phyloP scores from a whole-genome alignment of 35 echinoderm and acorn worm species.

The Heliocidaris erythrogramma region DNA sequence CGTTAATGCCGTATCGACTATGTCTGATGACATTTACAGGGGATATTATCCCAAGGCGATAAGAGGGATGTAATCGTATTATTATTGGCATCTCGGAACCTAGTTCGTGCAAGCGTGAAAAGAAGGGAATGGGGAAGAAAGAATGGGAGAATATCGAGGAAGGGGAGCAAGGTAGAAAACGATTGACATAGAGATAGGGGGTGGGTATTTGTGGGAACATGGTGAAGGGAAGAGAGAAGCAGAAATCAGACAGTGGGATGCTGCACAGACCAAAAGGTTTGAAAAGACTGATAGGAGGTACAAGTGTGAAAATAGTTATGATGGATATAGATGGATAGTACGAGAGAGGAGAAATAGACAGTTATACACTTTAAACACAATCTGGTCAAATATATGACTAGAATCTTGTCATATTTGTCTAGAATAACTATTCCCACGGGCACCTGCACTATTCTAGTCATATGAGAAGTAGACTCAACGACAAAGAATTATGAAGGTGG shows the following conservation, averaged over 20 bases:
- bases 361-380: too few relatives aligned
- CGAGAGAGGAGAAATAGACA: too few relatives aligned
- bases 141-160: not conserved
- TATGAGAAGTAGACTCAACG: not conserved
- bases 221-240: too few relatives aligned
- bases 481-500: not conserved
- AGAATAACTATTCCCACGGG: too few relatives aligned
- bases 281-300: too few relatives aligned
- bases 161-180: not conserved
- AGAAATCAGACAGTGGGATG: too few relatives aligned
- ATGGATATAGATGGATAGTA: too few relatives aligned
- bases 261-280: too few relatives aligned
- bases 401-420: too few relatives aligned
- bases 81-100: not conserved
- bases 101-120: not conserved
- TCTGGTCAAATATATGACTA: too few relatives aligned
- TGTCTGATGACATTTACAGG: constrained; percentile 10
- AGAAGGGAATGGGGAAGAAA: not conserved
- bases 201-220: not conserved
- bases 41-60: not conserved
- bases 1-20: not conserved
- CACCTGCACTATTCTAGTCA: too few relatives aligned
- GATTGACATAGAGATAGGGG: not conserved
- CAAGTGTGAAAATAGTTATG: too few relatives aligned
- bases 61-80: not conserved